These are phyloP conservation scores for Heliopora coerulea DNA, from an alignment of 92 coral and sea anemone species.

Conservation along the genomic window DNA sequence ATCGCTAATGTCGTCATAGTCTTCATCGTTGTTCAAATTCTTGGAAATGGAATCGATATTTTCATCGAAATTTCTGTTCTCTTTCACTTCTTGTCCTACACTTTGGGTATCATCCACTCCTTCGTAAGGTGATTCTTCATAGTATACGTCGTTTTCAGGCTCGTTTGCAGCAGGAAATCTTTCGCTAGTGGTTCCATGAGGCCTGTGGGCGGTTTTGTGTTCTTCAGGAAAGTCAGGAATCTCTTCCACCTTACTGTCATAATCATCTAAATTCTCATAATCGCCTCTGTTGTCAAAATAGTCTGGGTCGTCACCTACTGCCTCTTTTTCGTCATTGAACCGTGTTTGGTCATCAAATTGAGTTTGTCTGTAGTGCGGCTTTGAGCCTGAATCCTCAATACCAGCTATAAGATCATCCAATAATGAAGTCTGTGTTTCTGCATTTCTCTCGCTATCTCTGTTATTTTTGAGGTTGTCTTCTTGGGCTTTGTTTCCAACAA, in stretches of 20 bases:
- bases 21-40: not conserved
- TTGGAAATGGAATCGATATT: not conserved
- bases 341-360: not conserved
- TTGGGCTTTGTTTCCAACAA: not conserved
- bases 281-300: not conserved
- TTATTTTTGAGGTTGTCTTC: not conserved
- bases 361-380: not conserved
- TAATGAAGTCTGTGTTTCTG: not conserved
- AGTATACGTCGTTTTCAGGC: not conserved
- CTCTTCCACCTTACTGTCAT: not conserved
- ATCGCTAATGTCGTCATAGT: slow-evolving; percentile 1
- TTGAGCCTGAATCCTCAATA: not conserved
- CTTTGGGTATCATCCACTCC: not conserved
- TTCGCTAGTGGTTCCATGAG: not conserved
- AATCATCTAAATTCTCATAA: not conserved
- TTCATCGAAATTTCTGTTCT: not conserved
- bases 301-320: not conserved
- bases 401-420: not conserved
- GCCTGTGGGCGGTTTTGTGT: slow-evolving; percentile 37
- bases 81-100: slow-evolving; percentile 3
- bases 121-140: not conserved
- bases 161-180: not conserved
- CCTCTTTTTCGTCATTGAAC: not conserved
- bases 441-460: not conserved
- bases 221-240: not conserved